These are phyloP conservation scores for Drosophila erecta DNA, from an alignment of 1,140 invertebrate species.

Conservation along the genomic window DNA sequence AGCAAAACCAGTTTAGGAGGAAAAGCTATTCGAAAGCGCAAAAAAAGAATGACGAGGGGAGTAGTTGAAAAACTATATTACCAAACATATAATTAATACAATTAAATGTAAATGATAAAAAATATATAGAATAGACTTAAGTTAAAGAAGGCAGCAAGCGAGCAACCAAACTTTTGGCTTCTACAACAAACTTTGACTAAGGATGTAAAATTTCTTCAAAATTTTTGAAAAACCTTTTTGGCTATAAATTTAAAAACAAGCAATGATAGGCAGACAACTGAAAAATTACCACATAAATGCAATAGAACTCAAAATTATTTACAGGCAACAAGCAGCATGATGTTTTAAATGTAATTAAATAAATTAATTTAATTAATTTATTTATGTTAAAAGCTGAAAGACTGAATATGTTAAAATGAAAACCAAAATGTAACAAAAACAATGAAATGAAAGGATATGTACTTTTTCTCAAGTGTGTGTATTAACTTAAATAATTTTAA, in stretches of 20 bases:
- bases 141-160: constrained; percentile 64
- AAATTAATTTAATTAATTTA: constrained; percentile 84
- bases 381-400: constrained; percentile 82
- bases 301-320: constrained; percentile 84
- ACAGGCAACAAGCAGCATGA: constrained; percentile 69
- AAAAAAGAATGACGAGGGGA: constrained; percentile 1
- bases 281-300: constrained; percentile 82
- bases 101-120: constrained; percentile 74
- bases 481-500: constrained; percentile 82
- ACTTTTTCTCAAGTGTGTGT: constrained; percentile 71
- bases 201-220: constrained; percentile 74
- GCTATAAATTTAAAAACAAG: constrained; percentile 78
- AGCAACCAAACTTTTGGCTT: constrained; percentile 76
- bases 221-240: constrained; percentile 74
- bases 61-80: constrained; percentile 35
- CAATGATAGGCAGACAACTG: constrained; percentile 64
- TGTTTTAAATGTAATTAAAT: constrained; percentile 77
- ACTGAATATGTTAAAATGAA: constrained; percentile 82
- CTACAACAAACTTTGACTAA: constrained; percentile 77
- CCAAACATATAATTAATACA: constrained; percentile 65
- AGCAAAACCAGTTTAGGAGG: constrained; percentile 54
- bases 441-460: constrained; percentile 40
- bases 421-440: constrained; percentile 58
- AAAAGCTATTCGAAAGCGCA: constrained; percentile 6
- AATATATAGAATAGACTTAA: constrained; percentile 50